These are phyloP conservation scores for Dynastes tityus DNA, from an alignment of 2,888 invertebrate species.

Conservation along the genomic window DNA sequence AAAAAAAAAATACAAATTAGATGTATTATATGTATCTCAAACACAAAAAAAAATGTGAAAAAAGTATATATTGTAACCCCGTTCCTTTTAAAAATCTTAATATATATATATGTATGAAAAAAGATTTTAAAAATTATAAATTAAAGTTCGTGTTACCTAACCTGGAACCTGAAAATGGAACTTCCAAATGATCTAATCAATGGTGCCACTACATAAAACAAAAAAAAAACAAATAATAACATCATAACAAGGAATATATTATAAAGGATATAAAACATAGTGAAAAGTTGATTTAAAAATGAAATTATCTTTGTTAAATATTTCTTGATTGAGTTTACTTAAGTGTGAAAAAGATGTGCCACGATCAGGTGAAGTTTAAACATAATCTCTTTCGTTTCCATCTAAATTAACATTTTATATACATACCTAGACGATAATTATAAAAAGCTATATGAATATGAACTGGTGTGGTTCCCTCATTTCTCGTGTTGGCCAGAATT, in stretches of 20 bases:
- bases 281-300: background rate
- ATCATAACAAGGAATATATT: background rate
- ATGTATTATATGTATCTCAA: conserved; percentile 41
- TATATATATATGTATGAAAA: background rate
- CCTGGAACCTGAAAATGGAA: background rate
- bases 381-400: background rate
- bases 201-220: conserved; percentile 33
- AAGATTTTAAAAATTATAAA: background rate
- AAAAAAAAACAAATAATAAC: conserved; percentile 7
- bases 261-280: conserved; percentile 11
- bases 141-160: conserved; percentile 9
- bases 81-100: background rate
- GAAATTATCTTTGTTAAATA: conserved; percentile 41
- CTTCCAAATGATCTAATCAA: conserved; percentile 5
- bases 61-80: conserved; percentile 20
- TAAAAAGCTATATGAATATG: conserved; percentile 30
- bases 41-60: background rate
- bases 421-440: background rate
- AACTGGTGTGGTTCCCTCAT: conserved; percentile 23
- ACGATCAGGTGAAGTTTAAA: conserved; percentile 3
- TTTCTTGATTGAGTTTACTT: conserved; percentile 37
- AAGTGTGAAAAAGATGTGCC: conserved; percentile 42
- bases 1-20: conserved; percentile 35
- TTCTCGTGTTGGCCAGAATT: conserved; percentile 19
- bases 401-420: conserved; percentile 23